Evolutionary conservation across 2,797 vertebrate genomes (phyloP).

Genomic region (Sebastes matsubarae): DNA sequence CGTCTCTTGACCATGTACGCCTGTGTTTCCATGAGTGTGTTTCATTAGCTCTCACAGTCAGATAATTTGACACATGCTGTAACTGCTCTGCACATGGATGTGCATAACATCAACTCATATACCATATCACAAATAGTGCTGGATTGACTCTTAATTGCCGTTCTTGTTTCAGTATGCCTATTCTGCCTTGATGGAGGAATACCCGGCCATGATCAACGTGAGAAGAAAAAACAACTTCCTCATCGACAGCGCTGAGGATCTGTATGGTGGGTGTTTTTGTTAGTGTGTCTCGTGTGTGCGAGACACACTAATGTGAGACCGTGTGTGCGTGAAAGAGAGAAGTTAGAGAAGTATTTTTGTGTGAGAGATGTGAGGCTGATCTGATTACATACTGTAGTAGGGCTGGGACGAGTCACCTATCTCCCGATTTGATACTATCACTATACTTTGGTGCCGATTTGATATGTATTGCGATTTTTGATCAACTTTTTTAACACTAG

Average conservation of each 20-base stretch:
- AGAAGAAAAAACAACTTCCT: conserved; percentile 86
- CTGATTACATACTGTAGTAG: no score
- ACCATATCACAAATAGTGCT: background rate
- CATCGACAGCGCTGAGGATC: conserved; percentile 90
- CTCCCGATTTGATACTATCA: no score
- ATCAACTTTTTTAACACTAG: no score
- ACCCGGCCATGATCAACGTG: conserved; percentile 87
- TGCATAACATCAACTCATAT: background rate
- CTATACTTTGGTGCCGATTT: no score
- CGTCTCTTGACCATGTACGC: background rate
- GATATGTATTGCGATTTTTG: no score
- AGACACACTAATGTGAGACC: background rate
- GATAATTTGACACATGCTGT: background rate
- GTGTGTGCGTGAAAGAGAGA: accelerated
- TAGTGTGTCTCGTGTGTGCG: background rate
- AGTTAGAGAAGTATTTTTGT: background rate
- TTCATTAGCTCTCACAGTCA: background rate
- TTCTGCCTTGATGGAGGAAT: conserved; percentile 84
- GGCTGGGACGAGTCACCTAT: no score
- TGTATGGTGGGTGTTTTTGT: conserved; percentile 82
- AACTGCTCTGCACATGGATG: background rate
- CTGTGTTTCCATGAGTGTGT: conserved; percentile 1
- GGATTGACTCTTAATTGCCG: background rate
- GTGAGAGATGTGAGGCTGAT: background rate
- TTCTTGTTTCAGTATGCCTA: conserved; percentile 88